phyloP scores from a whole-genome alignment of 2,113 vertebrate genomes.

The Mus musculus region DNA sequence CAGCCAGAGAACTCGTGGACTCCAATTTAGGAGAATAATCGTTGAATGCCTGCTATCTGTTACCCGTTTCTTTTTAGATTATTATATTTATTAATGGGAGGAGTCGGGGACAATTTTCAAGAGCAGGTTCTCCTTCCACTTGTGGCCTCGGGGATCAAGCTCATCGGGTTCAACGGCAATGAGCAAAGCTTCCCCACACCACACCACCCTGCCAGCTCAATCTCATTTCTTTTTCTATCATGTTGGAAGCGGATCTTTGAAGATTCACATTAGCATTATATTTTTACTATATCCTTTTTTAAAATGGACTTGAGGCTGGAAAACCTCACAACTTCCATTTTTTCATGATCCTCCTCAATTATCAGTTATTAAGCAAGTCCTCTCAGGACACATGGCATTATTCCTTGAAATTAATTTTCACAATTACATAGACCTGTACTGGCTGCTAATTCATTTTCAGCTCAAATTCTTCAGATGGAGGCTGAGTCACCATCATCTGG shows the following conservation, averaged over 20 bases:
- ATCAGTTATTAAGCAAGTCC: conserved; percentile 58
- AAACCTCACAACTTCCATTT: conserved; percentile 58
- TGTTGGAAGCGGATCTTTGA: conserved; percentile 32
- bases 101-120: neutral
- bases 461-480: conserved; percentile 71
- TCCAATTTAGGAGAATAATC: neutral
- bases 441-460: conserved; percentile 73
- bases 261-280: conserved; percentile 44
- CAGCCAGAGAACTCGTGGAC: neutral
- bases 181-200: neutral
- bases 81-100: neutral
- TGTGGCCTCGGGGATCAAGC: neutral
- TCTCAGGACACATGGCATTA: conserved; percentile 54
- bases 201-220: neutral
- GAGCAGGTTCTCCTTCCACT: neutral
- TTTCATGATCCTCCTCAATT: conserved; percentile 1
- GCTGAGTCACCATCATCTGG: conserved; percentile 69
- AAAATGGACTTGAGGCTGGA: conserved; percentile 51
- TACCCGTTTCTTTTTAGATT: neutral
- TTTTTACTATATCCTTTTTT: conserved; percentile 66
- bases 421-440: conserved; percentile 75
- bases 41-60: conserved; percentile 23
- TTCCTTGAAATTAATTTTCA: conserved; percentile 76
- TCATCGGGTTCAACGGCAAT: neutral
- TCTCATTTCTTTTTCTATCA: neutral